Conservation (phyloP, 2,888 invertebrate genomes). For the Iselma pallidipennis region DNA sequence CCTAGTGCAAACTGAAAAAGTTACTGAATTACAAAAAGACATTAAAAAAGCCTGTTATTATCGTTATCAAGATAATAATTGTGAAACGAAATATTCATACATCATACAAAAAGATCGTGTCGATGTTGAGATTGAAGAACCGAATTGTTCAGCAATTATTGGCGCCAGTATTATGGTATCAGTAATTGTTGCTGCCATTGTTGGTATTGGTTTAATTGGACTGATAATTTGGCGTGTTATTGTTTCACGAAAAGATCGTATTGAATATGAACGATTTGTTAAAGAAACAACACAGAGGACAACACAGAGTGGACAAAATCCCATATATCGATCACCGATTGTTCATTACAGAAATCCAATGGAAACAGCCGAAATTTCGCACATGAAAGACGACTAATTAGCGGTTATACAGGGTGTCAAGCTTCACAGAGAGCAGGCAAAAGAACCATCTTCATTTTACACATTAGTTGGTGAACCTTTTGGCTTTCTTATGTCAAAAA, state of each 20-base stretch:
- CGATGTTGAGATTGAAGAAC: background rate
- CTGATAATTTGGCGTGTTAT: background rate
- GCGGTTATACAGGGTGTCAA: too few species aligned
- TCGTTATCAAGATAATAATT: slow-evolving; percentile 1
- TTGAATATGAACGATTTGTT: slow-evolving; percentile 4
- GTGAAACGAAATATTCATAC: background rate
- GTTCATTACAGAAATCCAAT: slow-evolving; percentile 39
- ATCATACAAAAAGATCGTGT: background rate
- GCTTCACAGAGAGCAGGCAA: too few species aligned
- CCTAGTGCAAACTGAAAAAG: background rate
- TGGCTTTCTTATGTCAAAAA: background rate
- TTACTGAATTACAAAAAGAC: background rate
- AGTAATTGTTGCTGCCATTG: background rate
- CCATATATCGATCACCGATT: slow-evolving; percentile 58
- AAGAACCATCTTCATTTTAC: background rate
- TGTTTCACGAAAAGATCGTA: background rate
- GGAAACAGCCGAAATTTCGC: background rate
- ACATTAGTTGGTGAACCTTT: too few species aligned
- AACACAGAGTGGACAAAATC: slow-evolving; percentile 55
- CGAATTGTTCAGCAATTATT: background rate
- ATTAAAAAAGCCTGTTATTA: background rate
- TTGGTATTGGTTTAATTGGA: background rate
- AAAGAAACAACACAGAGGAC: background rate
- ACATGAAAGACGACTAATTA: background rate
- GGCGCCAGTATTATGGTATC: background rate